Conservation (phyloP, 1,140 invertebrate genomes). For the Pseudomyrmex dendroicus region DNA sequence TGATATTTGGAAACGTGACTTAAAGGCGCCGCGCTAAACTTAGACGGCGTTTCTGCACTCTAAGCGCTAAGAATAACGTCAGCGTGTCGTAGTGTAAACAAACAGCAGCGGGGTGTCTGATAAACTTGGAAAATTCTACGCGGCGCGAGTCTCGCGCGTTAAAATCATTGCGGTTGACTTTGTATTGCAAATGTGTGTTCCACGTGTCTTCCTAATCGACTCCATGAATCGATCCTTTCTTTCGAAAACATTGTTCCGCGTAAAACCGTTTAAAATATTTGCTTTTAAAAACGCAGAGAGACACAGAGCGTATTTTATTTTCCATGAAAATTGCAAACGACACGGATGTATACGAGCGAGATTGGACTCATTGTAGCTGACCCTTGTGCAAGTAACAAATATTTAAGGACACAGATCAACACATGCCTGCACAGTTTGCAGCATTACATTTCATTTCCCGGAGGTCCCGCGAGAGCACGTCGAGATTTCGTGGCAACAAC, state of each 20-base stretch:
- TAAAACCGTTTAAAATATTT: slow-evolving; percentile 10
- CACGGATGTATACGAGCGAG: not conserved
- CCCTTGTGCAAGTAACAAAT: slow-evolving; percentile 60
- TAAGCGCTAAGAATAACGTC: slow-evolving; percentile 68
- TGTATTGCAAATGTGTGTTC: not conserved
- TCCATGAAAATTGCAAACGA: slow-evolving; percentile 10
- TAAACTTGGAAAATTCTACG: slow-evolving; percentile 46
- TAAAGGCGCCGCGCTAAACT: slow-evolving; percentile 68
- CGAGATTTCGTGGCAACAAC: slow-evolving; percentile 55
- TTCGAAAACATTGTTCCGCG: not conserved
- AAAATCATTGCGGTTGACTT: slow-evolving; percentile 23
- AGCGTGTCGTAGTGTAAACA: slow-evolving; percentile 70
- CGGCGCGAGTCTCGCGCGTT: slow-evolving; percentile 4
- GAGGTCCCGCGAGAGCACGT: slow-evolving; percentile 10
- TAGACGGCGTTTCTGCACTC: slow-evolving; percentile 62
- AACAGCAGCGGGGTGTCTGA: slow-evolving; percentile 62
- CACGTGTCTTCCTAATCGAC: not conserved
- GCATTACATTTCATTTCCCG: slow-evolving; percentile 51
- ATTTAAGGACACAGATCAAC: slow-evolving; percentile 54
- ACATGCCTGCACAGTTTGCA: slow-evolving; percentile 47
- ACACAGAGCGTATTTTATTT: not conserved
- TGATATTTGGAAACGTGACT: slow-evolving; percentile 66
- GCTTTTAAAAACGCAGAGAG: not conserved
- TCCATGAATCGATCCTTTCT: slow-evolving; percentile 11
- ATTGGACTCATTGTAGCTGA: not conserved